Base-by-base conservation (phyloP, 2,888 invertebrate genomes). In the Terebella lapidaria region DNA sequence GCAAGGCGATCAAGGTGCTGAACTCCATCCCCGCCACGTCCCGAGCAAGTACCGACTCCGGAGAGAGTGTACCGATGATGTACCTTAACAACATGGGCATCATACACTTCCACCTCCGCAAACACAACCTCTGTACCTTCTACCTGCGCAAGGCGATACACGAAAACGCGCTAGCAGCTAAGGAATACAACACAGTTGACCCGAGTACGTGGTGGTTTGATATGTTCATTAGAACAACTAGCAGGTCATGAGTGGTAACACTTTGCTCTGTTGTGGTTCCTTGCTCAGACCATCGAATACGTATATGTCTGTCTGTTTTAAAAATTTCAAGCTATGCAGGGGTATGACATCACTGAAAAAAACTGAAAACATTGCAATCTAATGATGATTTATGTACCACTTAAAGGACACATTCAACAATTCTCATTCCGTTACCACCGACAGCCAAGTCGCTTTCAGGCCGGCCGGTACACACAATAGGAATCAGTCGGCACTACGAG, bases 61-160 rank as follows among this genome's bases (percentile, higher is more conserved):
- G 87, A 1, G 87, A 88, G 77, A 85, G 84, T 60, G 81, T 86
- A 10, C 82, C 84, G 24, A 83, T 87, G 55, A 82, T 87, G 76
- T 87, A 88, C 71, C 88, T 89, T 74, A 93, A 92, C 75, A 91
- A 92, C 73, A 85, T 91, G 74, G 92, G 89, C 51, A 88, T 89
- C 56, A 85, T 91, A 67, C 89, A 92, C 80, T 61, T 64, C 55
- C 87, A 89, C 42, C 85, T 91, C 81, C 88, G 88, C 24, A 92
- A 91, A 82, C 89, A 89, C 53, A 87, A 88, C 79, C 83, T 92
- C 61, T 90, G 90, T 4, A 86, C 87, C 56, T 88, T 89, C 75
- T 90, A 91, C 80, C 87, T 91, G 69, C 87, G 88, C 71, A 87
- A 88, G 81, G 91, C 92, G 54, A 81, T 91, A 2, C 86, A 88